These are phyloP conservation scores for Drosophila takahashii DNA, from an alignment of 1,140 invertebrate species.

Conservation along the genomic window DNA sequence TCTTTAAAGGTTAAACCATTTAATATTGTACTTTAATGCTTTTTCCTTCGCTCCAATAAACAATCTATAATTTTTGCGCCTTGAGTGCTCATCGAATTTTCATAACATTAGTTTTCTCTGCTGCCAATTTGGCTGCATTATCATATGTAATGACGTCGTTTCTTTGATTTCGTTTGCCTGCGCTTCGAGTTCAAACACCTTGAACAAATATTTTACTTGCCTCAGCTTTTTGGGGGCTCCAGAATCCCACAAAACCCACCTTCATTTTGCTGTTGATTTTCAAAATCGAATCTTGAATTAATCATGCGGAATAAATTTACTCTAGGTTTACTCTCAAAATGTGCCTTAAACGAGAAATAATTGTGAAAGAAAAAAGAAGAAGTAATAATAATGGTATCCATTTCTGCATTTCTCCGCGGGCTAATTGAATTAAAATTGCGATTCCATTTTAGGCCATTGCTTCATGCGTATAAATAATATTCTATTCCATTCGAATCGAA, in stretches of 20 bases:
- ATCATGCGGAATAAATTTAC: constrained; percentile 74
- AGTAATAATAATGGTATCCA: constrained; percentile 10
- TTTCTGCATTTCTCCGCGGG: constrained; percentile 7
- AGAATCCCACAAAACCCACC: neutral
- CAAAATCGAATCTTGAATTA: constrained; percentile 70
- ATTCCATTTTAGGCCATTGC: constrained; percentile 32
- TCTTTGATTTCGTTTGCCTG: constrained; percentile 39
- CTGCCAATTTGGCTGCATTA: constrained; percentile 43
- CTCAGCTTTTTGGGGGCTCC: constrained; percentile 13
- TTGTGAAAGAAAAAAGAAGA: constrained; percentile 12
- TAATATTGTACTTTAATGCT: neutral
- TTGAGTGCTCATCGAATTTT: constrained; percentile 46
- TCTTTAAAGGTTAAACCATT: neutral
- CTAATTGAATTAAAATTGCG: constrained; percentile 61
- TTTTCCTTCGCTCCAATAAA: neutral
- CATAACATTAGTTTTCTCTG: constrained; percentile 38
- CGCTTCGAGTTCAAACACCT: constrained; percentile 49
- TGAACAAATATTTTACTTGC: constrained; percentile 66
- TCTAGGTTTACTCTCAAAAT: constrained; percentile 34
- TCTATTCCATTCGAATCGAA: constrained; percentile 41
- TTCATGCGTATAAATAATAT: constrained; percentile 44
- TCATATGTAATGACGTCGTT: constrained; percentile 68
- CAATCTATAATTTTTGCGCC: constrained; percentile 23
- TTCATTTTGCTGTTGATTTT: constrained; percentile 20
- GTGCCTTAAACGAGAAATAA: constrained; percentile 23